phyloP scores from a whole-genome alignment of 2,888 invertebrate genomes.

The Laothoe populi region DNA sequence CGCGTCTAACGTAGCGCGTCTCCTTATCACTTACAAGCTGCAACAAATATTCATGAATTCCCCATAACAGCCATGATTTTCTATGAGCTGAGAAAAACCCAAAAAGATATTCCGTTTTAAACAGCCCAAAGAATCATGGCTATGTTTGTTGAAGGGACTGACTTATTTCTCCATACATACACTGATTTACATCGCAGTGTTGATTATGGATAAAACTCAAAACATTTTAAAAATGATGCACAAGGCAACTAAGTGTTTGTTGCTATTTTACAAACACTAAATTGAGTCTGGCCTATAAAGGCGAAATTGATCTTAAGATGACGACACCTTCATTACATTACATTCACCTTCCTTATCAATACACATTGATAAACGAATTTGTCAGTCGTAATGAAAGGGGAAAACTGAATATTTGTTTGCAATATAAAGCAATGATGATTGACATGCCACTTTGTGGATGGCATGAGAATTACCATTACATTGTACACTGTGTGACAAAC shows the following conservation, averaged over 20 bases:
- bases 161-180: slow-evolving; percentile 30
- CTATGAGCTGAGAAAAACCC: slow-evolving; percentile 50
- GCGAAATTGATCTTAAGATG: background rate
- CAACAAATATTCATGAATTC: slow-evolving; percentile 84
- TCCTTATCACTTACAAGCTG: slow-evolving; percentile 80
- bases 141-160: slow-evolving; percentile 39
- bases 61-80: slow-evolving; percentile 71
- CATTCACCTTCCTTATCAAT: too few species aligned
- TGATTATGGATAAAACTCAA: background rate
- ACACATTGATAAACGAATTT: slow-evolving; percentile 33
- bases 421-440: slow-evolving; percentile 65
- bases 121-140: slow-evolving; percentile 46
- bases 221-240: background rate
- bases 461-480: slow-evolving; percentile 53
- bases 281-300: background rate
- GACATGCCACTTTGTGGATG: slow-evolving; percentile 58
- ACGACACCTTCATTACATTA: too few species aligned
- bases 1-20: slow-evolving; percentile 65
- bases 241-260: background rate
- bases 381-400: slow-evolving; percentile 69
- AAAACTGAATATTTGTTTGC: slow-evolving; percentile 82
- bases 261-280: background rate
- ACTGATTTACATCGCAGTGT: background rate
- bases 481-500: slow-evolving; percentile 39
- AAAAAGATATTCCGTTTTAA: slow-evolving; percentile 23